A percentile compares a stretch with the other conserved stretches of the same genome.
Conservation (phyloP, 2,888 invertebrate species). For the Hemaris fuciformis region DNA sequence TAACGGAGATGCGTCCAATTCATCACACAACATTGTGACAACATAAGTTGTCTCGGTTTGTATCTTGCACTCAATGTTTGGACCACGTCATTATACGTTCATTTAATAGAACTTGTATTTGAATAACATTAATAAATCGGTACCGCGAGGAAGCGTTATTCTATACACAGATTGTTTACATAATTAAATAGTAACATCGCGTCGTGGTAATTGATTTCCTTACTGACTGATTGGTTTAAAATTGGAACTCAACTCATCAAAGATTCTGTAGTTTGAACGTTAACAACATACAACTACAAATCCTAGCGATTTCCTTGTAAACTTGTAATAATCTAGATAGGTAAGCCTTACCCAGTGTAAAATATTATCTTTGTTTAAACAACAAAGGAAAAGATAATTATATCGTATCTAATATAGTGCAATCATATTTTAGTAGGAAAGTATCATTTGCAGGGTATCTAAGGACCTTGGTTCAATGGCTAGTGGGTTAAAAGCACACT, state of each 20-base stretch:
- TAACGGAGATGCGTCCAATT: slow-evolving; percentile 17
- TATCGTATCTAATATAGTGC: not conserved
- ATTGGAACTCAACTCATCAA: not conserved
- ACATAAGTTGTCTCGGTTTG: not conserved
- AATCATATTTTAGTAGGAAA: not conserved
- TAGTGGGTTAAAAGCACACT: not conserved
- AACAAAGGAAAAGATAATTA: not conserved
- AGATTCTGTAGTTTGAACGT: not conserved
- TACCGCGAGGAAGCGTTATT: not conserved
- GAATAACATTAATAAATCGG: not conserved
- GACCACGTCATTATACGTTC: not conserved
- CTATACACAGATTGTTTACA: not conserved
- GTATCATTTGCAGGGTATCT: not conserved
- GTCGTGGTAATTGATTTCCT: not conserved
- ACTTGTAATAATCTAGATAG: not conserved
- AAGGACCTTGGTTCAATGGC: not conserved
- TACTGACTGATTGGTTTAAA: not conserved
- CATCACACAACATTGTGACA: not conserved
- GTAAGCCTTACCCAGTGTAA: not conserved
- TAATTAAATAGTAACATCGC: not conserved
- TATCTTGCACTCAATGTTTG: not conserved
- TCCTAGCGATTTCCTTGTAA: not conserved
- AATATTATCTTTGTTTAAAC: not conserved
- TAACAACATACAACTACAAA: not conserved
- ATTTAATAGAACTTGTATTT: not conserved